Conservation (phyloP, 1,140 invertebrate species). For the Bicyclus anynana region DNA sequence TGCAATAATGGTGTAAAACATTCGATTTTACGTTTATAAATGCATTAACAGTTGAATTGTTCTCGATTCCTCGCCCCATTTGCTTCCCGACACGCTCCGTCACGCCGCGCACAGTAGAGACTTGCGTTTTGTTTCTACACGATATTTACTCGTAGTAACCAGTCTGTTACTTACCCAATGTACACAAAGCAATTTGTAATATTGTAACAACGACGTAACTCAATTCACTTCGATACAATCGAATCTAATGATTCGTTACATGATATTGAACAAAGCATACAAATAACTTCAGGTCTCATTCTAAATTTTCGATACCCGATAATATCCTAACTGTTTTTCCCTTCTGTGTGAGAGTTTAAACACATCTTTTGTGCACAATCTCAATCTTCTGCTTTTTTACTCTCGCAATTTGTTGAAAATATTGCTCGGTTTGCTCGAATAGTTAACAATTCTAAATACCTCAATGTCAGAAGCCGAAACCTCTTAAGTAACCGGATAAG, state of each 20-base stretch:
- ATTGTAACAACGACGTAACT: not conserved
- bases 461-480: too few relatives aligned
- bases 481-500: too few relatives aligned
- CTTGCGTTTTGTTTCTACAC: not conserved
- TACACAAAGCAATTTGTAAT: not conserved
- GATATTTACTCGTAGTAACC: constrained; percentile 1
- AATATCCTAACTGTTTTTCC: too few relatives aligned
- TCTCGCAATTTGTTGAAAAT: too few relatives aligned
- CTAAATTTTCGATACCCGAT: too few relatives aligned
- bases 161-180: not conserved
- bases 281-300: too few relatives aligned
- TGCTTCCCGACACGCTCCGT: constrained; percentile 50
- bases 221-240: not conserved
- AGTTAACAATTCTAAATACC: too few relatives aligned
- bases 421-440: too few relatives aligned
- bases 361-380: too few relatives aligned
- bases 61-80: constrained; percentile 51
- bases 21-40: not conserved
- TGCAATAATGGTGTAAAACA: not conserved
- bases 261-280: not conserved
- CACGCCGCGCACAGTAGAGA: constrained; percentile 15
- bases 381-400: too few relatives aligned
- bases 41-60: constrained; percentile 41
- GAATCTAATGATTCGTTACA: too few relatives aligned
- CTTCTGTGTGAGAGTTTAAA: too few relatives aligned